Evolutionary conservation across 2,888 invertebrate genomes (phyloP).

Genomic region (Meiosimyza decipiens): DNA sequence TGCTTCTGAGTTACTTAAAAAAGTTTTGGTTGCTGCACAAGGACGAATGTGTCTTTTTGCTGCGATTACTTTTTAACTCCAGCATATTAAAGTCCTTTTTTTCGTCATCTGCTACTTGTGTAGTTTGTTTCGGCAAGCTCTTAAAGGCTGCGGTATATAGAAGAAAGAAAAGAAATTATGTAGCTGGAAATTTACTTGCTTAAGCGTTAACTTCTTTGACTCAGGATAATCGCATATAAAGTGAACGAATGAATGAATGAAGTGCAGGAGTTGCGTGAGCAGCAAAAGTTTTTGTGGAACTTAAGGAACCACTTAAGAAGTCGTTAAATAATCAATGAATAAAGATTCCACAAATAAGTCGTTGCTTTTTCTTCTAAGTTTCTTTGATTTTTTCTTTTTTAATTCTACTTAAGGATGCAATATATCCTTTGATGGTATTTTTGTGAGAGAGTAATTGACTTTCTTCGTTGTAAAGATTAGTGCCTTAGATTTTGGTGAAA

Average conservation of each 20-base stretch:
- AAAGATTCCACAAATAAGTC: constrained; percentile 49
- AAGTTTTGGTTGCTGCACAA: constrained; percentile 11
- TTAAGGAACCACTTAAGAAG: constrained; percentile 66
- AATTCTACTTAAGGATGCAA: neutral
- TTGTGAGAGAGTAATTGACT: neutral
- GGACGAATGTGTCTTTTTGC: constrained; percentile 29
- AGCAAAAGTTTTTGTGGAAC: constrained; percentile 59
- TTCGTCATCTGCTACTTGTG: constrained; percentile 10
- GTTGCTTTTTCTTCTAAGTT: neutral
- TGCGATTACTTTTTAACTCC: neutral
- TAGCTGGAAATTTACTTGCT: constrained; percentile 25
- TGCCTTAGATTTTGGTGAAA: neutral
- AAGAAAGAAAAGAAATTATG: constrained; percentile 19
- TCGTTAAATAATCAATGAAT: constrained; percentile 67
- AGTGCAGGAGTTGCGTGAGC: no score
- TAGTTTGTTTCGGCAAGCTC: constrained; percentile 15
- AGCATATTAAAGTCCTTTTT: constrained; percentile 35
- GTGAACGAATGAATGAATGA: constrained; percentile 1
- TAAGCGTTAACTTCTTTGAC: constrained; percentile 50
- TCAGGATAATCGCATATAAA: constrained; percentile 58
- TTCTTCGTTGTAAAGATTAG: neutral
- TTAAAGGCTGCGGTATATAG: constrained; percentile 29
- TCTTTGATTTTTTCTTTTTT: no score
- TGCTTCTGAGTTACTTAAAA: constrained; percentile 28
- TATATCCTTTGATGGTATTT: constrained; percentile 26